These are phyloP conservation scores for Intellagama lesueurii DNA, from an alignment of 2,797 vertebrate species.

Conservation along the genomic window DNA sequence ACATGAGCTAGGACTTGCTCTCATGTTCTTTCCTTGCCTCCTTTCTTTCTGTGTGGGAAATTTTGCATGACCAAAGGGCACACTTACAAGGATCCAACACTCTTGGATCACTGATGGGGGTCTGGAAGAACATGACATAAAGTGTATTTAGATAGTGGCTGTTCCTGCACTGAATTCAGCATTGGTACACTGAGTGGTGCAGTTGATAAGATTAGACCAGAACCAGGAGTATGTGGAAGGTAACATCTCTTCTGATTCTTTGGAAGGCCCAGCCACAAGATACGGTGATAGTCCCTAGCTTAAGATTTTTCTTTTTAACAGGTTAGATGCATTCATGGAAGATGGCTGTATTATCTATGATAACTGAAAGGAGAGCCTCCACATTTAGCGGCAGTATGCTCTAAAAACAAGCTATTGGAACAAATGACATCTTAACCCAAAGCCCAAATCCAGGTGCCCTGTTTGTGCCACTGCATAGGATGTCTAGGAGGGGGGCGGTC, in stretches of 20 bases:
- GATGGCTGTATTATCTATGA: too few relatives aligned
- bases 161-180: not conserved
- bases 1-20: not conserved
- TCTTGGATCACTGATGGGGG: not conserved
- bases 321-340: not conserved
- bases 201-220: not conserved
- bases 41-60: not conserved
- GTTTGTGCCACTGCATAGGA: not conserved
- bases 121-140: not conserved
- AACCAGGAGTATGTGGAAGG: not conserved
- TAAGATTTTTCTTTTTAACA: not conserved
- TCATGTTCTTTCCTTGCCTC: not conserved
- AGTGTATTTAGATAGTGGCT: not conserved
- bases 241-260: not conserved
- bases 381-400: not conserved
- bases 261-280: not conserved
- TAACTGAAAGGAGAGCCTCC: not conserved
- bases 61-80: not conserved
- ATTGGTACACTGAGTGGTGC: not conserved
- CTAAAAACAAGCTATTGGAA: not conserved
- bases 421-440: not conserved
- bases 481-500: not conserved
- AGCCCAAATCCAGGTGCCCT: not conserved
- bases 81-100: not conserved
- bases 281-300: not conserved